Conservation (phyloP, 2,113 vertebrate species). For the Zosterops pallidus region DNA sequence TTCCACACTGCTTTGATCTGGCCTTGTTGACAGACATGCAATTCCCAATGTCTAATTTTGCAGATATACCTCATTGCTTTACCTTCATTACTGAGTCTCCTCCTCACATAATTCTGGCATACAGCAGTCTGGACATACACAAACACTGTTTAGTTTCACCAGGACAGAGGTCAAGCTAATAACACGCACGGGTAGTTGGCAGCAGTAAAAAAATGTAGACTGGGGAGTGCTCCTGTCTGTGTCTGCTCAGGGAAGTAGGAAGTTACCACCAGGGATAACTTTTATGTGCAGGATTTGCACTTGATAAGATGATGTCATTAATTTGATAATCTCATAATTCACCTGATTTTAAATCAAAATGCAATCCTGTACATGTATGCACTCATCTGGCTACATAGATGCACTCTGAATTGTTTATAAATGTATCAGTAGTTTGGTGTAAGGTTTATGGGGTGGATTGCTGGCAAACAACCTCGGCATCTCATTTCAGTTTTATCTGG, state of each 20-base stretch:
- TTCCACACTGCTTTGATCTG: background rate
- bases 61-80: background rate
- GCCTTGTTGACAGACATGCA: background rate
- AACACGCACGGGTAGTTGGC: background rate
- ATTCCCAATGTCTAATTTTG: background rate
- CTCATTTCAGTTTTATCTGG: background rate
- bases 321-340: background rate
- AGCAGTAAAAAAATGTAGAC: background rate
- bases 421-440: background rate
- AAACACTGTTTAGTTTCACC: background rate
- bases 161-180: background rate
- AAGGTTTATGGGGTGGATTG: background rate
- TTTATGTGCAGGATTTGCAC: background rate
- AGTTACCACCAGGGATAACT: background rate
- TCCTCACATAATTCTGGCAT: background rate
- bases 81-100: background rate
- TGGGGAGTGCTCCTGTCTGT: background rate
- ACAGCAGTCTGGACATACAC: background rate
- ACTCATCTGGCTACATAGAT: accelerated
- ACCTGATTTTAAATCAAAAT: background rate
- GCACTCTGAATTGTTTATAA: background rate
- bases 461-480: background rate
- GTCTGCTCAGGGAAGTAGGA: background rate
- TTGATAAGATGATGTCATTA: background rate
- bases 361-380: background rate